Evolutionary conservation across 2,113 vertebrate species (phyloP).

Genomic region (Mionectes macconnelli): DNA sequence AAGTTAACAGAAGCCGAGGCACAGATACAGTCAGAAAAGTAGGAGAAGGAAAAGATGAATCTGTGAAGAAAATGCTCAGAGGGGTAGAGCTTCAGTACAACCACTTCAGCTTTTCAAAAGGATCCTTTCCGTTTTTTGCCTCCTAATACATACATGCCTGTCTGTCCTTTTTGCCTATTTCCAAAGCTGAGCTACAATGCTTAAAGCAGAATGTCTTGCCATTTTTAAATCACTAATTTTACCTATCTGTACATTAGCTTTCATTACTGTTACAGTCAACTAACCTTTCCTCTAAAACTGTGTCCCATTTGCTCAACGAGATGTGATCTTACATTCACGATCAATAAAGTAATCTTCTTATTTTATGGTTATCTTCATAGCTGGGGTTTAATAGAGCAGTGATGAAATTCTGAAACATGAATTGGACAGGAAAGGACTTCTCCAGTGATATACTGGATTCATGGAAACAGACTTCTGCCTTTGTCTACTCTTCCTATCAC

Average conservation of each 20-base stretch:
- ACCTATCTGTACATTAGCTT: not conserved
- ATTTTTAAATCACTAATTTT: not conserved
- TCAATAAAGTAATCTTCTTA: not conserved
- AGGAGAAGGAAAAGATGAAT: not conserved
- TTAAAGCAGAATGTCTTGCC: not conserved
- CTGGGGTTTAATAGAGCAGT: not conserved
- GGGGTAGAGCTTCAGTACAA: not conserved
- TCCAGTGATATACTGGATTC: not conserved
- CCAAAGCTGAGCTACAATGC: not conserved
- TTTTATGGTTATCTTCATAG: not conserved
- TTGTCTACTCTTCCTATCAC: not conserved
- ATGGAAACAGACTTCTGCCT: not conserved
- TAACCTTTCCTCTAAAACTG: not conserved
- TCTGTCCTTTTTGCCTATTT: not conserved
- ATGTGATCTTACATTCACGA: not conserved
- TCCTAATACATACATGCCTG: not conserved
- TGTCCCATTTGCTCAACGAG: not conserved
- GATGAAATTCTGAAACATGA: not conserved
- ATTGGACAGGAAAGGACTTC: not conserved
- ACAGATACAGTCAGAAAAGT: not conserved
- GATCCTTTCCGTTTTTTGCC: not conserved
- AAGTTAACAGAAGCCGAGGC: not conserved
- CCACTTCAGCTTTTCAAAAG: not conserved
- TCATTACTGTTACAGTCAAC: not conserved
- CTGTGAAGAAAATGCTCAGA: not conserved